A percentile compares a stretch with the other conserved stretches of the same genome.
Evolutionary conservation across 2,888 invertebrate genomes (phyloP).

Genomic region (Drosophila stalkeri): DNA sequence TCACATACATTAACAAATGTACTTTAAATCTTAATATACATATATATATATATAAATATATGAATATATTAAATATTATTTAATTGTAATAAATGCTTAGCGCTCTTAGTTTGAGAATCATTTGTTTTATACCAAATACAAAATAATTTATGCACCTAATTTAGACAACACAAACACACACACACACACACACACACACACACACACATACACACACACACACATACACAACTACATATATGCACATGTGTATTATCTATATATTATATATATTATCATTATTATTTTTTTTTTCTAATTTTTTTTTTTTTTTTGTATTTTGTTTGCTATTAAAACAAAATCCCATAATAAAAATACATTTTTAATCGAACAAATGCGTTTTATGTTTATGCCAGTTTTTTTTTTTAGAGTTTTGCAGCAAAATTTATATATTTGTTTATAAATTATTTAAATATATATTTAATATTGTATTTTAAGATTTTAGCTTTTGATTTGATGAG

Average conservation of each 20-base stretch:
- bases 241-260: slow-evolving; percentile 67
- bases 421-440: too few relatives aligned
- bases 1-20: slow-evolving; percentile 65
- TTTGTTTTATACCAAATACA: slow-evolving; percentile 78
- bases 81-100: slow-evolving; percentile 68
- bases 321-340: slow-evolving; percentile 40
- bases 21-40: slow-evolving; percentile 45
- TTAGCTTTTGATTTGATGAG: too few relatives aligned
- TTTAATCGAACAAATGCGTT: slow-evolving; percentile 21
- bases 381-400: neutral
- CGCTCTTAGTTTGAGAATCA: slow-evolving; percentile 61
- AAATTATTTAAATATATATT: neutral
- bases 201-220: slow-evolving; percentile 6
- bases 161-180: slow-evolving; percentile 38
- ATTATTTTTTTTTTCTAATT: slow-evolving; percentile 37
- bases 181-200: slow-evolving; percentile 41
- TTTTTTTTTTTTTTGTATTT: slow-evolving; percentile 36
- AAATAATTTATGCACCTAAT: slow-evolving; percentile 72
- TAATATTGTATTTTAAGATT: neutral
- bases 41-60: slow-evolving; percentile 16
- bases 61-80: slow-evolving; percentile 51
- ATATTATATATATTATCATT: slow-evolving; percentile 66
- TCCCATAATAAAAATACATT: slow-evolving; percentile 47
- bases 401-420: too few relatives aligned
- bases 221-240: slow-evolving; percentile 39